Percentiles rank a stretch among this genome's conserved stretches.
Evolutionary conservation across 2,888 invertebrate species (phyloP).

Genomic region (Laothoe populi): DNA sequence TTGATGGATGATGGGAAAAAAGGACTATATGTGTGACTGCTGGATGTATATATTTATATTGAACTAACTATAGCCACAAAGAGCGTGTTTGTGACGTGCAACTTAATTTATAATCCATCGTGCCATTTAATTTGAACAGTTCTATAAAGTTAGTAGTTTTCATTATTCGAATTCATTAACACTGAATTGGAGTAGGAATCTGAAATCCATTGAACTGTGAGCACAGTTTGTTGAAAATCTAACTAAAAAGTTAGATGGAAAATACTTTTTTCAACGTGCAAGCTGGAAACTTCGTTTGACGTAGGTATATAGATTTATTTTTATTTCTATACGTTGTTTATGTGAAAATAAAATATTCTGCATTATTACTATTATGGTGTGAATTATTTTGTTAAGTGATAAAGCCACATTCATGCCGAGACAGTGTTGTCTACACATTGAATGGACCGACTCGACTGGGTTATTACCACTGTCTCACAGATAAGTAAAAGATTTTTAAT

Average conservation of each 20-base stretch:
- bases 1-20: too few species aligned
- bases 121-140: conserved; percentile 56
- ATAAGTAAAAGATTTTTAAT: too few species aligned
- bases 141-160: conserved; percentile 58
- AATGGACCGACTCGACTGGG: too few species aligned
- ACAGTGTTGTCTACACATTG: too few species aligned
- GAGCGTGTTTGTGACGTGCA: conserved; percentile 27
- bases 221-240: conserved; percentile 62
- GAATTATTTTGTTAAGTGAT: too few species aligned
- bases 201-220: conserved; percentile 69
- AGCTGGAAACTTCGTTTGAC: conserved; percentile 51
- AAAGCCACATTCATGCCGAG: too few species aligned
- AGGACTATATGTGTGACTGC: too few species aligned
- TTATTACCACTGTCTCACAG: too few species aligned
- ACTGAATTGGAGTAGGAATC: conserved; percentile 63
- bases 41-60: neutral
- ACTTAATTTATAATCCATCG: conserved; percentile 32
- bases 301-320: conserved; percentile 55
- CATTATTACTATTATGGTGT: neutral
- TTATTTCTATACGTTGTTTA: neutral
- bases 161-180: conserved; percentile 64
- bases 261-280: conserved; percentile 63
- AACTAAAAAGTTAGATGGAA: conserved; percentile 69
- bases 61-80: conserved; percentile 22
- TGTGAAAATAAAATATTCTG: neutral